Evolutionary conservation across 2,888 invertebrate genomes (phyloP).

Genomic region (Drosophila fulvimacula): DNA sequence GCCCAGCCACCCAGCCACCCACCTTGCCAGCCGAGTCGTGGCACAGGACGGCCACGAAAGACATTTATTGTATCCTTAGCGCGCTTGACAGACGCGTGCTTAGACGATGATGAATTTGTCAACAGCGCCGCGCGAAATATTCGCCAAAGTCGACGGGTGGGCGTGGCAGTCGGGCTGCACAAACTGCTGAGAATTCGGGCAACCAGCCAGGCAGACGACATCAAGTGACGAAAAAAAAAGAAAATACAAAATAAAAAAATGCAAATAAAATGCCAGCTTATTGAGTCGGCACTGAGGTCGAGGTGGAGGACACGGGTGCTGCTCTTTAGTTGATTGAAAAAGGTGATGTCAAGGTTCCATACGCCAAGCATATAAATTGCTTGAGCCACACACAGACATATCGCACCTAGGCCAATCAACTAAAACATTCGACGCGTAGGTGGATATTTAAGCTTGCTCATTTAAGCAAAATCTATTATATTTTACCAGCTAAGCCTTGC

Average conservation of each 20-base stretch:
- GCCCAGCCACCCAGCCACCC: constrained; percentile 1
- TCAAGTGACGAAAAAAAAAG: constrained; percentile 71
- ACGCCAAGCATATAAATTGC: constrained; percentile 10
- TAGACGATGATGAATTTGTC: constrained; percentile 80
- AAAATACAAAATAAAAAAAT: constrained; percentile 70
- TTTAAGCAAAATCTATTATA: neutral
- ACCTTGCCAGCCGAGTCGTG: constrained; percentile 16
- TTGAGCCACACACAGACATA: neutral
- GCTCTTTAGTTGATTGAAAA: constrained; percentile 76
- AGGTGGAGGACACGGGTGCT: constrained; percentile 29
- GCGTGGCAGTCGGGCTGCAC: neutral
- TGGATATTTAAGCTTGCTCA: constrained; percentile 1
- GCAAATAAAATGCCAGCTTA: constrained; percentile 79
- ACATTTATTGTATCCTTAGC: constrained; percentile 80
- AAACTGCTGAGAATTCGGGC: constrained; percentile 44
- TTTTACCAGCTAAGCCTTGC: neutral
- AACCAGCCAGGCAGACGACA: constrained; percentile 53
- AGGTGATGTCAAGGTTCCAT: constrained; percentile 61
- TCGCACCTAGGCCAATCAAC: constrained; percentile 12
- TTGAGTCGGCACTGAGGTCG: constrained; percentile 56
- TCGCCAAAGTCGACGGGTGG: constrained; percentile 15
- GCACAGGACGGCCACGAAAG: constrained; percentile 66
- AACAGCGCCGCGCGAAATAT: constrained; percentile 47
- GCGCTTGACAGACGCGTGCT: constrained; percentile 78
- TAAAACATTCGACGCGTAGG: neutral